A percentile compares a stretch with the other conserved stretches of the same genome.
phyloP scores from a whole-genome alignment of 2,113 vertebrate species.

The Odontesthes bonariensis region DNA sequence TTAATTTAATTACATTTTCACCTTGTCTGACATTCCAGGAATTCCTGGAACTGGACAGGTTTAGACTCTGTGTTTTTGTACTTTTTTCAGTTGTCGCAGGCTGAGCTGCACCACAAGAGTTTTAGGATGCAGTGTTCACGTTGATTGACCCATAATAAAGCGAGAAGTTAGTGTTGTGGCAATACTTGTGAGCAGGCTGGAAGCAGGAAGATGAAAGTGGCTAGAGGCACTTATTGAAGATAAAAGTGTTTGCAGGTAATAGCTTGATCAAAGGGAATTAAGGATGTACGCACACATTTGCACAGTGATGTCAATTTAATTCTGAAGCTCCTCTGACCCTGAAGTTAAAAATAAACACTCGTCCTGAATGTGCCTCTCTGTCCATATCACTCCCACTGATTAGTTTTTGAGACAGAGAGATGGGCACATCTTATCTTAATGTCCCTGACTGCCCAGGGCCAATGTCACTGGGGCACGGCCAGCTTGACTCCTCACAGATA shows the following conservation, averaged over 20 bases:
- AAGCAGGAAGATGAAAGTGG: too few relatives aligned
- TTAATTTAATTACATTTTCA: too few relatives aligned
- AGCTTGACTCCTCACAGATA: constrained; percentile 1
- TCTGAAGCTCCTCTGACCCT: background rate
- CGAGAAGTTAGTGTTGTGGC: too few relatives aligned
- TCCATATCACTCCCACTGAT: background rate
- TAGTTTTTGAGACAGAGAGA: background rate
- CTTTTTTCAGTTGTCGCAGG: too few relatives aligned
- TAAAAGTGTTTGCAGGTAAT: too few relatives aligned
- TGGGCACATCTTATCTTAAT: background rate
- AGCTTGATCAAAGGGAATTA: too few relatives aligned
- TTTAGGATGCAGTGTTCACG: background rate
- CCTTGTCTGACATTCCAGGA: too few relatives aligned
- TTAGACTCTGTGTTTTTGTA: too few relatives aligned
- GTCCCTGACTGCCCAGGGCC: background rate
- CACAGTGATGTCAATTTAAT: background rate
- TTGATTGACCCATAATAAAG: background rate
- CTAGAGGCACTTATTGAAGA: too few relatives aligned
- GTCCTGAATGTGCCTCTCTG: background rate
- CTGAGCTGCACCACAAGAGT: background rate
- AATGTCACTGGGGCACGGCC: background rate
- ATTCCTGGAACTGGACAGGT: too few relatives aligned
- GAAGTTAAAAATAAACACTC: background rate
- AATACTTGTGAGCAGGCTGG: too few relatives aligned
- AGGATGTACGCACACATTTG: too few relatives aligned